Percentiles rank a stretch among this genome's conserved stretches.
Conservation (phyloP, 1,140 invertebrate species). For the Drosophila baimaii region DNA sequence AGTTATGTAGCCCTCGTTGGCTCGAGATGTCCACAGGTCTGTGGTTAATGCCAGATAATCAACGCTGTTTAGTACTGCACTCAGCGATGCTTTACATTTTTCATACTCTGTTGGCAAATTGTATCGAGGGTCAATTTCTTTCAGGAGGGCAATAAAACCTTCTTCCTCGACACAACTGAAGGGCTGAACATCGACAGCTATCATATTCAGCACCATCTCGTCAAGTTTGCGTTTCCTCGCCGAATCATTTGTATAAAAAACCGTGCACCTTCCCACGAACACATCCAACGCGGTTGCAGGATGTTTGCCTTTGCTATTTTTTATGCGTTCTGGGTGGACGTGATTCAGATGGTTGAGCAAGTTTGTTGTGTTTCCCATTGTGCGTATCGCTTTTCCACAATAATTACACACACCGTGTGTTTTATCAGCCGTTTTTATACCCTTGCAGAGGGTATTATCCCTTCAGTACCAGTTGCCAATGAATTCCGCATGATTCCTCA, state of each 20-base stretch:
- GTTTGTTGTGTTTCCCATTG: no score
- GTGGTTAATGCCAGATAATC: background rate
- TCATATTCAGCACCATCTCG: background rate
- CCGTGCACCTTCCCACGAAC: background rate
- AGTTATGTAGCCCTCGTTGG: no score
- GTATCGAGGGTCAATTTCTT: background rate
- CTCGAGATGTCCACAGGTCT: background rate
- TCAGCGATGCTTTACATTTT: background rate
- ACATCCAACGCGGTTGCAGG: background rate
- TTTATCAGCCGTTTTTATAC: no score
- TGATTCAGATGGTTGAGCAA: no score
- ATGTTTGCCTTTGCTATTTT: background rate
- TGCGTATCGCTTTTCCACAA: no score
- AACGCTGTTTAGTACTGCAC: background rate
- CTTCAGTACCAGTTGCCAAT: no score
- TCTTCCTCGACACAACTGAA: background rate
- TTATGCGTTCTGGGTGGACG: background rate
- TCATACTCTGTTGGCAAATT: background rate
- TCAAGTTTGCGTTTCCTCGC: no score
- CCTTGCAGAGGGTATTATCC: no score
- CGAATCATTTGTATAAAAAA: background rate
- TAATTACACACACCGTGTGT: no score
- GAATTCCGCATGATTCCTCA: no score
- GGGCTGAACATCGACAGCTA: background rate
- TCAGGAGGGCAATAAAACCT: background rate